These are phyloP conservation scores for Cephus rjabovi DNA, from an alignment of 2,888 invertebrate genomes.

Conservation along the genomic window DNA sequence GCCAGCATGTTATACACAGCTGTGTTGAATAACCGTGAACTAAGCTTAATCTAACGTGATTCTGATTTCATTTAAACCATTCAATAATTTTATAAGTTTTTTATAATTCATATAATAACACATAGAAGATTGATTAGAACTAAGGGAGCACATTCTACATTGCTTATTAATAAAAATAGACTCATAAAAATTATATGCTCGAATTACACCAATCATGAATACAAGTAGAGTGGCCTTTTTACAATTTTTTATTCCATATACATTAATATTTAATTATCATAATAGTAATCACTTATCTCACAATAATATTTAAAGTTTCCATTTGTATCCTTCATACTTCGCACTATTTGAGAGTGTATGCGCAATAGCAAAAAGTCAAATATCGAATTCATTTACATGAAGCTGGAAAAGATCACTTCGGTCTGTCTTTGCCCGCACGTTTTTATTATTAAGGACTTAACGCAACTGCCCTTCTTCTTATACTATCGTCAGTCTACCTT, in stretches of 20 bases:
- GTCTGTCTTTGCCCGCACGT: neutral
- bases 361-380: slow-evolving; percentile 48
- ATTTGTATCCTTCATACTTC: slow-evolving; percentile 13
- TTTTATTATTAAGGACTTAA: neutral
- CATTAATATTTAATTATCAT: slow-evolving; percentile 39
- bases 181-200: too few relatives aligned
- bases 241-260: slow-evolving; percentile 34
- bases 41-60: neutral
- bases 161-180: too few relatives aligned
- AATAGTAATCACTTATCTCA: slow-evolving; percentile 42
- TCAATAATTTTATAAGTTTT: too few relatives aligned
- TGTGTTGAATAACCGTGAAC: neutral
- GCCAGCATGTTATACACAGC: neutral
- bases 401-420: slow-evolving; percentile 1
- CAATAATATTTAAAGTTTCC: slow-evolving; percentile 26
- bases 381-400: slow-evolving; percentile 46
- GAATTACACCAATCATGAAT: neutral
- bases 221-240: slow-evolving; percentile 22
- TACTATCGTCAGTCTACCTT: neutral
- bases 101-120: too few relatives aligned
- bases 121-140: too few relatives aligned
- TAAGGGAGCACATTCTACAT: too few relatives aligned
- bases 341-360: slow-evolving; percentile 36
- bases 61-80: too few relatives aligned
- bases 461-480: neutral